Base-by-base conservation (phyloP, 2,888 invertebrate species). In the Drosophila glabriapex region DNA sequence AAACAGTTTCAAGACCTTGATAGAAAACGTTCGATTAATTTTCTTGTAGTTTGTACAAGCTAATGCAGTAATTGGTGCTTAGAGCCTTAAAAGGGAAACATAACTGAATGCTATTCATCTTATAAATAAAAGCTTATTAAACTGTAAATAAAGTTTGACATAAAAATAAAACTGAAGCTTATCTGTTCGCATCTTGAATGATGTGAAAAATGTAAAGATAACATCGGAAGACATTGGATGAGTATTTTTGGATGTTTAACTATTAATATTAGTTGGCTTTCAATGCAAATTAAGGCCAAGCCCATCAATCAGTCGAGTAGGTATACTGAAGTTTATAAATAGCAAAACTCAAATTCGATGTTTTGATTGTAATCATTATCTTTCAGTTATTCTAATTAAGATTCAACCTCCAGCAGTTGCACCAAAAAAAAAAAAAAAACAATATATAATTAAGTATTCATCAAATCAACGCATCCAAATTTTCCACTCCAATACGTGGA, bases 21-120 rank as follows among this genome's bases (percentile, higher is more conserved):
- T 82, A 62, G 59, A 65, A 66, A 55, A 35, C 52, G 56, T 50
- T 65, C 83, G 60, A 80, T 82, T 66, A 80, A 68, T 70, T 39
- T 54, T 19, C 19, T 41, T 41, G 56, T 41, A 68, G 56, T 68
- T 68, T 58, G 41, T 58, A 29, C 4, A 12, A 46, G 28, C 33
- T 52, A 49, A 7, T 37, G 39, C 56, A 25, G 14, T 37, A 43
- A 54, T 43, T 68, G 31, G 37, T 62, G 31, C 41, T 41, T 31
- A 28, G 46, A n/a, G 28, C 22, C 64, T 35, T 22, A n/a, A 46
- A 58, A 49, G 59, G 25, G 25, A 49, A n/a, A 35, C n/a, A 37
- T n/a, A 16, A 43, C 29, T 33, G 16, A 43, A 35, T 16, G 16
- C 6, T 22, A 16, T 43, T 12, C 16, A n/a, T 7, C 29, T 56